phyloP scores from a whole-genome alignment of 2,797 vertebrate species.

The Eulemur rubriventer region DNA sequence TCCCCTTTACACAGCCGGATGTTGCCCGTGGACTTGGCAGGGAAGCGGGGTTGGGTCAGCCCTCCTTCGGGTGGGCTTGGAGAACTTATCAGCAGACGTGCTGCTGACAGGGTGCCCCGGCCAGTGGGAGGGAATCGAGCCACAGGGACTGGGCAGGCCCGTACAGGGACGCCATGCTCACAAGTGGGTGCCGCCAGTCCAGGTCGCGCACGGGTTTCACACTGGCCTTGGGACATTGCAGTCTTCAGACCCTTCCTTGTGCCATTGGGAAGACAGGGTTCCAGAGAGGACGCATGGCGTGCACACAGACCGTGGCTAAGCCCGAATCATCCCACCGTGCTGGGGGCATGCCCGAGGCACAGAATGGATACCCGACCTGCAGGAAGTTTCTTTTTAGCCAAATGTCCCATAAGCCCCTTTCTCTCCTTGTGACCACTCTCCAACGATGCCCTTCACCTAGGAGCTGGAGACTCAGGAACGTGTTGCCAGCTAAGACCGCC shows the following conservation, averaged over 20 bases:
- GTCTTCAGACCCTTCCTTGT: neutral
- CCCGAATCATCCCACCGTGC: accelerated
- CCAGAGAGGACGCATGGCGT: neutral
- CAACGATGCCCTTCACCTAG: accelerated
- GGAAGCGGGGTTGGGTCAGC: neutral
- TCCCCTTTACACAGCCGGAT: neutral
- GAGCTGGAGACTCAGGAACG: neutral
- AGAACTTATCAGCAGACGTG: neutral
- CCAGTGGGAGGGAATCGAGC: neutral
- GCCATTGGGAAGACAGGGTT: neutral
- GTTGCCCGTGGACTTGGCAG: neutral
- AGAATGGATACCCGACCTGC: accelerated
- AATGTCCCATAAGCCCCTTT: neutral
- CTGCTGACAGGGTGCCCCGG: accelerated
- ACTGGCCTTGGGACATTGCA: accelerated
- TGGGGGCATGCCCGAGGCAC: accelerated
- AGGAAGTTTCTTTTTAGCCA: neutral
- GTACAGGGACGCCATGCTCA: accelerated
- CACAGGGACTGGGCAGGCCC: neutral
- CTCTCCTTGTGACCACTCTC: accelerated
- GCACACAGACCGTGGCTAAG: too few species aligned
- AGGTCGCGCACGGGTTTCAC: accelerated
- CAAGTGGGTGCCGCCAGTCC: too few species aligned
- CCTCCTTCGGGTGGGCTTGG: neutral
- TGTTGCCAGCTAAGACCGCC: neutral